Base-by-base conservation (phyloP, 2,797 vertebrate species). In the Neopelma chrysocephalum region DNA sequence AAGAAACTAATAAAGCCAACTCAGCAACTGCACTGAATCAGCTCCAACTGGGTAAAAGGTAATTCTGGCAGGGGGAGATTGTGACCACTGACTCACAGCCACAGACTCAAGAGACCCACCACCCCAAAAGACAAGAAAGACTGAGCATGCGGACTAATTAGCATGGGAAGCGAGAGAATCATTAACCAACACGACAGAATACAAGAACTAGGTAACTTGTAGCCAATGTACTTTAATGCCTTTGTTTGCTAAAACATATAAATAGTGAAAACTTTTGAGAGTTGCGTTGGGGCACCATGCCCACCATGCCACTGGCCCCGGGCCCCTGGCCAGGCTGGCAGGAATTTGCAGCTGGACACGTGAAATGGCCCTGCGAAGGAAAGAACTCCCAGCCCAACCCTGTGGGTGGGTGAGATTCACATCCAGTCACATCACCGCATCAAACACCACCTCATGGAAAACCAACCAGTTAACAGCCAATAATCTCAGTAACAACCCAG, bases 221-320 rank as follows among this genome's bases (percentile, higher is more conserved):
- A 47, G 53, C 72, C 17, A 53, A 20, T 11, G 10, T 51, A 71
- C 25, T 34, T 45, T 21, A 57, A 64, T 27, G 17, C 29, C 38
- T 78, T 65, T 58, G n/a, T 40, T 76, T 65, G 25, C 31, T 60
- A 58, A 72, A 65, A 72, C 14, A 34, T 20, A 27, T 27, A 40
- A 64, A 57, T 22, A 47, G 51, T 51, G 8, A 45, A 31, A 65
- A 23, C 3, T 71, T 70, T 45, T 71, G 65, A 34, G 14, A 27
- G 29, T 31, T 1, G 0, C 57, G 22, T 48, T 11, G 26, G 58
- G 53, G 26, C 26, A 53, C 38, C 34, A 18, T 12, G 0, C 0
- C 12, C 51, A 45, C 38, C 70, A 26, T 51, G 21, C 38, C 72
- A 99, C 98, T 4, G 99, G 99, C 15, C 12, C 20, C 27, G 18